phyloP scores from a whole-genome alignment of 1,140 invertebrate genomes.

The Akabosia matsudoensis region DNA sequence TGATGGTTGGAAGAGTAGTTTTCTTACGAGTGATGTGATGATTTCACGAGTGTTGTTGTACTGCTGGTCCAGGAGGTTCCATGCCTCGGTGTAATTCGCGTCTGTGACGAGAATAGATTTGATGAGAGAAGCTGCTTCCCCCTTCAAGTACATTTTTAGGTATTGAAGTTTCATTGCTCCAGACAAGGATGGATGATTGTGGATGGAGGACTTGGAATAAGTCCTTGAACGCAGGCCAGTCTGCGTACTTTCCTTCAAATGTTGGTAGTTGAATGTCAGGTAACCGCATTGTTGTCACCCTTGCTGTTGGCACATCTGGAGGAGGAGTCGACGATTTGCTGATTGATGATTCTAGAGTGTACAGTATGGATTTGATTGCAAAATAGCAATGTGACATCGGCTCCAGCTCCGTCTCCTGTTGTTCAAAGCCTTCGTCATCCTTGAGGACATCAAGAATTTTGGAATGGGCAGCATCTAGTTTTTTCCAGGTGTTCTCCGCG shows the following conservation, averaged over 20 bases:
- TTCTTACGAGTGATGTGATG: slow-evolving; percentile 47
- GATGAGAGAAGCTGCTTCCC: slow-evolving; percentile 26
- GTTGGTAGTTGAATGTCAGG: slow-evolving; percentile 26
- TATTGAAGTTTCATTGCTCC: slow-evolving; percentile 41
- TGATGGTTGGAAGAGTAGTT: slow-evolving; percentile 44
- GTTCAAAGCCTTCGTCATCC: neutral
- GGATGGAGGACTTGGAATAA: slow-evolving; percentile 8
- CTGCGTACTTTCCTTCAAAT: slow-evolving; percentile 33
- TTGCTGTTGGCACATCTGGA: neutral
- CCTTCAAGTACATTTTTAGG: slow-evolving; percentile 29
- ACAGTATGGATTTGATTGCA: neutral
- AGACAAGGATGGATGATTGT: neutral
- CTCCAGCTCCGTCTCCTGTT: neutral
- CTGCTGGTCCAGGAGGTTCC: slow-evolving; percentile 47
- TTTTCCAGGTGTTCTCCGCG: neutral
- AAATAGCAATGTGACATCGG: neutral
- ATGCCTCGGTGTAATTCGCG: slow-evolving; percentile 48
- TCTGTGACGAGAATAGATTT: slow-evolving; percentile 42
- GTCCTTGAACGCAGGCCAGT: slow-evolving; percentile 41
- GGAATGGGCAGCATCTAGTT: neutral
- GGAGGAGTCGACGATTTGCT: neutral
- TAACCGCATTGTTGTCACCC: too few relatives aligned
- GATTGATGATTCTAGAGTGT: neutral
- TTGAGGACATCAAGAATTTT: neutral
- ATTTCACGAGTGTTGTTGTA: slow-evolving; percentile 48